These are phyloP conservation scores for Morbakka virulenta DNA, from an alignment of 30 jellyfish, hydroid and myxozoan genomes.

Conservation along the genomic window DNA sequence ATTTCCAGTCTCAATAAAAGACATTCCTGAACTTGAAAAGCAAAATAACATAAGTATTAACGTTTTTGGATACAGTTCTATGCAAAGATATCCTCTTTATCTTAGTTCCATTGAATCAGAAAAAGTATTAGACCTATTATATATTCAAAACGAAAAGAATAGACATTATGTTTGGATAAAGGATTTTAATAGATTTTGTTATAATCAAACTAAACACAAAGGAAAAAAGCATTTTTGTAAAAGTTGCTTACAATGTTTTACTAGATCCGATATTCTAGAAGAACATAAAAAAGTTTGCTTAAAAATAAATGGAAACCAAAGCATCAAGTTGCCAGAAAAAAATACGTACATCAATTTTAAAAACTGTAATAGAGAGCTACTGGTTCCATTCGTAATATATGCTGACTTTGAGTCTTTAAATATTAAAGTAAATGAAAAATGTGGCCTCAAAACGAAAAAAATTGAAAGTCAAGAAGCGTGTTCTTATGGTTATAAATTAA, in stretches of 20 bases:
- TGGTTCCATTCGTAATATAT: constrained; percentile 36
- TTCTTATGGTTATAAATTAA: too few species aligned
- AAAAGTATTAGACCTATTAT: too few species aligned
- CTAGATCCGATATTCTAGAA: neutral
- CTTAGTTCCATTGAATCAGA: too few species aligned
- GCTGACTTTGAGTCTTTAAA: constrained; percentile 48
- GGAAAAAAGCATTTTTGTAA: constrained; percentile 15
- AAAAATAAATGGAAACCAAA: constrained; percentile 29
- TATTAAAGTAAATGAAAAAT: constrained; percentile 5
- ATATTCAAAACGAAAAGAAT: constrained; percentile 25
- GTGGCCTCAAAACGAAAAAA: too few species aligned
- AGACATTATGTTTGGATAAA: constrained; percentile 36
- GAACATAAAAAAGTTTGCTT: constrained; percentile 25
- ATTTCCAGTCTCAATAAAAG: constrained; percentile 36
- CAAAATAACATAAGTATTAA: too few species aligned
- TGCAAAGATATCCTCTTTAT: constrained; percentile 25
- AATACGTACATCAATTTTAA: neutral
- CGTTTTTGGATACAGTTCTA: constrained; percentile 28
- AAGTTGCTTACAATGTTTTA: constrained; percentile 41
- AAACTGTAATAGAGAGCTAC: too few species aligned
- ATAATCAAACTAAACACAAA: constrained; percentile 18
- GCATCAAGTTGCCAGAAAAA: constrained; percentile 19
- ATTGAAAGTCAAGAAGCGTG: too few species aligned
- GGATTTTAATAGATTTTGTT: constrained; percentile 1
- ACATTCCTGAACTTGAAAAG: constrained; percentile 11